A percentile compares a stretch with the other conserved stretches of the same genome.
Conservation (phyloP, 2,888 invertebrate genomes). For the Cephus runcator region DNA sequence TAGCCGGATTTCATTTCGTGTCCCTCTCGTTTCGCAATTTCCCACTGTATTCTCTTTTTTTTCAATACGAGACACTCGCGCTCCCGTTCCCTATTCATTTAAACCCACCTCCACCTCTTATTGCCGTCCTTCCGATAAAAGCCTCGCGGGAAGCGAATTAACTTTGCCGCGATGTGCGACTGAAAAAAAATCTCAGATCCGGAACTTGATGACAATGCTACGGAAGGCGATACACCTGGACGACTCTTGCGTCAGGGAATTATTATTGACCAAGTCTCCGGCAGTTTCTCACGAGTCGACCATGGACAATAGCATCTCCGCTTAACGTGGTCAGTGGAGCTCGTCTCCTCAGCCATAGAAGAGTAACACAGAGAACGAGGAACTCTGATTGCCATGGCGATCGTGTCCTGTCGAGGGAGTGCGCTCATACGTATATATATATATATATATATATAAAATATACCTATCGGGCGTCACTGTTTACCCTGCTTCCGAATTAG, state of each 20-base stretch:
- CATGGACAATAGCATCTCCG: neutral
- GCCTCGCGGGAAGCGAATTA: constrained; percentile 3
- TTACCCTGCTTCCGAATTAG: constrained; percentile 57
- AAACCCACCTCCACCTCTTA: neutral
- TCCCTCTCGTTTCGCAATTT: neutral
- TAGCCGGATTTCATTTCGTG: neutral
- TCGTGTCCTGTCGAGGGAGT: neutral
- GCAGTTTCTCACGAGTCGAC: constrained; percentile 29
- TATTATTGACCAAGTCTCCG: constrained; percentile 32
- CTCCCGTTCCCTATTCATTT: neutral
- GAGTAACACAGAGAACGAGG: neutral
- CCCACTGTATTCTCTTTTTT: neutral
- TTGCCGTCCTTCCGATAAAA: neutral
- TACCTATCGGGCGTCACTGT: constrained; percentile 42
- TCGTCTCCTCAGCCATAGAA: constrained; percentile 55
- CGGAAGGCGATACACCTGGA: constrained; percentile 66
- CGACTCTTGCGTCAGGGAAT: constrained; percentile 36
- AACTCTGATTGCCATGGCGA: neutral
- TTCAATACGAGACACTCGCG: neutral
- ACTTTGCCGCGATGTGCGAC: constrained; percentile 1
- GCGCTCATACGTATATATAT: neutral
- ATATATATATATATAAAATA: neutral
- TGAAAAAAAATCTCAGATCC: constrained; percentile 46
- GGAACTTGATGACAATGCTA: constrained; percentile 62
- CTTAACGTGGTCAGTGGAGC: constrained; percentile 60